Conservation (phyloP, 2,888 invertebrate genomes). For the Lochmaea capreae region DNA sequence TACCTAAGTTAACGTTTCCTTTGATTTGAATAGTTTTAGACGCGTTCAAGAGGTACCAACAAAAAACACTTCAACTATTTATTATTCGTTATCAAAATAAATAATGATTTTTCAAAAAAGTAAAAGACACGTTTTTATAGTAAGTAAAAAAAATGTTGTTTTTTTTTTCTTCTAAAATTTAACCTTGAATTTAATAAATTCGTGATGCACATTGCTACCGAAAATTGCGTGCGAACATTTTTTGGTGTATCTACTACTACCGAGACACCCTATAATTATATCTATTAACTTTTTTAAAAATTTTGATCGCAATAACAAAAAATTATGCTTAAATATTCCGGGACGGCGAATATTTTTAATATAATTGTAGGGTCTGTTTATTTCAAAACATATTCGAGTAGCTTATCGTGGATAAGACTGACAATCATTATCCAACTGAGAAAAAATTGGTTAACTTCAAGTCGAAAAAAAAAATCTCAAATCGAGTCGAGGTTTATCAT, state of each 20-base stretch:
- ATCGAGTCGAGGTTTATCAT: too few relatives aligned
- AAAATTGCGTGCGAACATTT: slow-evolving; percentile 54
- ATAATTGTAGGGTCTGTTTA: background rate
- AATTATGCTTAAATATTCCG: slow-evolving; percentile 37
- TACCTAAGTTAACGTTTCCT: slow-evolving; percentile 49
- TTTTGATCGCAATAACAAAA: slow-evolving; percentile 51
- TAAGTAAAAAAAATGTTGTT: too few relatives aligned
- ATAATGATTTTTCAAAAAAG: too few relatives aligned
- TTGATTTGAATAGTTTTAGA: slow-evolving; percentile 52
- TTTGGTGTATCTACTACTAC: slow-evolving; percentile 43
- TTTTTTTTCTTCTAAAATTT: slow-evolving; percentile 15
- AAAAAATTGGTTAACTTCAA: too few relatives aligned
- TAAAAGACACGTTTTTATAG: too few relatives aligned
- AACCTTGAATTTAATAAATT: slow-evolving; percentile 36
- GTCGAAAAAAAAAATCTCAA: too few relatives aligned
- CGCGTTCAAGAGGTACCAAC: slow-evolving; percentile 13
- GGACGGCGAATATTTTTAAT: slow-evolving; percentile 15
- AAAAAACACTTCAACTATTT: background rate
- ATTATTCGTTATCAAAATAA: slow-evolving; percentile 2
- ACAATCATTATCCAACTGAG: too few relatives aligned
- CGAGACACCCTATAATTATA: slow-evolving; percentile 54
- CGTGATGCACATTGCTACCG: slow-evolving; percentile 54
- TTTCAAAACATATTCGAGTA: slow-evolving; percentile 6
- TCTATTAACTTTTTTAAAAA: slow-evolving; percentile 46
- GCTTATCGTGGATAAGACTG: too few relatives aligned